Conservation (phyloP, 2,888 invertebrate genomes). For the Bombylius major region DNA sequence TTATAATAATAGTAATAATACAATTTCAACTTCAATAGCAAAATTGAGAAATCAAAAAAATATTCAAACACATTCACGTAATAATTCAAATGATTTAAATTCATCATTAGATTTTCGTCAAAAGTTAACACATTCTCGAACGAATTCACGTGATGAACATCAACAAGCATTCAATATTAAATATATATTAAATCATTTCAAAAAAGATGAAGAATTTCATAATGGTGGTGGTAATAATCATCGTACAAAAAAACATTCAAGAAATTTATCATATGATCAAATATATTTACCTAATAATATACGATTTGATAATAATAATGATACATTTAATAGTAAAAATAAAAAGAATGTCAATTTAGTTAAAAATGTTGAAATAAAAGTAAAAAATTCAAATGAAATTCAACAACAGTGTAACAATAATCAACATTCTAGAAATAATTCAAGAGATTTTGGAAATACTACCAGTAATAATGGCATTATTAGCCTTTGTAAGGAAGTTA, state of each 20-base stretch:
- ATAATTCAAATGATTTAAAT: slow-evolving; percentile 36
- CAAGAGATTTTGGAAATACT: slow-evolving; percentile 29
- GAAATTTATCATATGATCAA: slow-evolving; percentile 37
- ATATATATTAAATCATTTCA: slow-evolving; percentile 34
- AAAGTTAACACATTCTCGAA: slow-evolving; percentile 27
- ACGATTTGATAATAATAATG: slow-evolving; percentile 34
- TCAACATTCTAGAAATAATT: slow-evolving; percentile 42
- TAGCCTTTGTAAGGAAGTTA: not conserved
- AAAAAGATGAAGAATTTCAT: slow-evolving; percentile 26
- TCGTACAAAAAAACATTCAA: slow-evolving; percentile 32
- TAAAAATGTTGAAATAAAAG: slow-evolving; percentile 30
- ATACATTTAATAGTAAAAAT: slow-evolving; percentile 26
- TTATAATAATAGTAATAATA: slow-evolving; percentile 17
- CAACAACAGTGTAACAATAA: slow-evolving; percentile 19
- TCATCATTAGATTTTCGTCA: slow-evolving; percentile 22
- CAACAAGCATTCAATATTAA: slow-evolving; percentile 27
- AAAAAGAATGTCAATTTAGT: slow-evolving; percentile 32
- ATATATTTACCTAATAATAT: slow-evolving; percentile 37
- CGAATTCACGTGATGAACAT: slow-evolving; percentile 31
- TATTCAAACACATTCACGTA: slow-evolving; percentile 35
- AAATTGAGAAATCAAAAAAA: slow-evolving; percentile 28
- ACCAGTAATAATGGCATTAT: slow-evolving; percentile 1
- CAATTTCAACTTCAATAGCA: not conserved
- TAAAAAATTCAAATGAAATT: slow-evolving; percentile 33
- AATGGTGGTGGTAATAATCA: slow-evolving; percentile 26